phyloP scores from a whole-genome alignment of 1,140 invertebrate genomes.

The Drosophila albomicans region DNA sequence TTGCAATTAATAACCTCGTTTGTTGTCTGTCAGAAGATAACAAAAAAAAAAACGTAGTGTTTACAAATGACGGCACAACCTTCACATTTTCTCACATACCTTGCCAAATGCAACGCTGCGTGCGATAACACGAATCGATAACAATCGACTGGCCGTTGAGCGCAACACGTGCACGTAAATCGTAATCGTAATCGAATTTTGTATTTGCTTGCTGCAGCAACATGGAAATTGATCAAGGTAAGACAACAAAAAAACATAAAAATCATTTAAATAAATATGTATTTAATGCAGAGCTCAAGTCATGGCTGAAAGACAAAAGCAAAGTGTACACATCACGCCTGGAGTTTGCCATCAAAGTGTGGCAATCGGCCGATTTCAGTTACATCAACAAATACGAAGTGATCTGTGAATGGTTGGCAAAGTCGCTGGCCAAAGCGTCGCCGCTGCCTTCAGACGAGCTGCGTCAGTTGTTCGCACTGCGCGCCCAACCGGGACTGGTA shows the following conservation, averaged over 20 bases:
- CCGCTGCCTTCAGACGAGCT: conserved; percentile 46
- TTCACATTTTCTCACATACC: neutral
- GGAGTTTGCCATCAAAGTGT: conserved; percentile 73
- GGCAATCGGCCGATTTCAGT: conserved; percentile 77
- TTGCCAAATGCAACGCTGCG: neutral
- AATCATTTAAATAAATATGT: neutral
- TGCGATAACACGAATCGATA: conserved; percentile 29
- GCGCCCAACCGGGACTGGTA: conserved; percentile 67
- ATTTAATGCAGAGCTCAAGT: conserved; percentile 54
- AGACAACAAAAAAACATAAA: neutral
- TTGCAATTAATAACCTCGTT: too few species aligned
- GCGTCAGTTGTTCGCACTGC: conserved; percentile 56
- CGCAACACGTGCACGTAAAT: conserved; percentile 52
- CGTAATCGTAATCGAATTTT: conserved; percentile 39
- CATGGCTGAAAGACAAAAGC: conserved; percentile 60
- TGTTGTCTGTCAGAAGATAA: too few species aligned
- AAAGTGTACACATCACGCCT: conserved; percentile 62
- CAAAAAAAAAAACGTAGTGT: neutral
- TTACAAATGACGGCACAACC: neutral
- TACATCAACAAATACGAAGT: conserved; percentile 74
- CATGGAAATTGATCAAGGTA: conserved; percentile 71
- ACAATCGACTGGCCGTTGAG: neutral
- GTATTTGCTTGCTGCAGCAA: conserved; percentile 18
- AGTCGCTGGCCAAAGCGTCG: neutral
- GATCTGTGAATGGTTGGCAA: conserved; percentile 65